Base-by-base conservation (phyloP, 2,113 vertebrate genomes). In the Rhynchopsitta pachyrhyncha region DNA sequence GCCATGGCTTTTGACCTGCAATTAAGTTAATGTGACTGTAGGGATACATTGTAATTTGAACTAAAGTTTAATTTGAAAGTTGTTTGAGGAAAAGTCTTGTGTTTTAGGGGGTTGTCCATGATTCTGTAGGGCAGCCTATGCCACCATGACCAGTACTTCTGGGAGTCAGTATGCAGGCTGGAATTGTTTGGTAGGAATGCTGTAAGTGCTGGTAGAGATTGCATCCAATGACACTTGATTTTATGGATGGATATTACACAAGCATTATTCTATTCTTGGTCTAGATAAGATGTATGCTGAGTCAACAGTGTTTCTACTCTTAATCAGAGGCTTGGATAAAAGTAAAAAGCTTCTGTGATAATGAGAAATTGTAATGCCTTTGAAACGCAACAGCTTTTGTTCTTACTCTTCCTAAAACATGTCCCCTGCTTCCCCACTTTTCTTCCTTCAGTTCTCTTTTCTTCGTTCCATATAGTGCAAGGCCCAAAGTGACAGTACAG, bases 181-280 rank as follows among this genome's bases (percentile, higher is more conserved):
- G 81, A 23, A 8, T n/a, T 71, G 74, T 25, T 23, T 7, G 37
- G 49, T 42, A 50, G 47, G 23, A 11, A 6, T n/a, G 2, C 52
- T 11, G 2, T 4, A 5, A 27, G 33, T 28, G 67, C 52, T 22
- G 41, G 18, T 37, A 55, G 47, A 37, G 67, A 3, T 64, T 29
- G 33, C 1, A 4, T 41, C 39, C 42, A 9, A 0, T 29, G 47
- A 3, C 47, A 7, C 4, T 5, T 59, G 35, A n/a, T 76, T 53
- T 68, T 50, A 6, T 49, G 31, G 29, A 6, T 13, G 52, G 52
- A 4, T 83, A 1, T 73, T 52, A 42, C 44, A 39, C 27, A 11
- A 2, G 5, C 27, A 3, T 27, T 14, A 1, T 31, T 60, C 49
- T 70, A 59, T 41, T 59, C 9, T 2, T 19, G 3, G 10, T 52